Percentiles rank a stretch among this genome's conserved stretches.
These are phyloP conservation scores for Bombylius discolor DNA, from an alignment of 2,888 invertebrate genomes.

Conservation along the genomic window DNA sequence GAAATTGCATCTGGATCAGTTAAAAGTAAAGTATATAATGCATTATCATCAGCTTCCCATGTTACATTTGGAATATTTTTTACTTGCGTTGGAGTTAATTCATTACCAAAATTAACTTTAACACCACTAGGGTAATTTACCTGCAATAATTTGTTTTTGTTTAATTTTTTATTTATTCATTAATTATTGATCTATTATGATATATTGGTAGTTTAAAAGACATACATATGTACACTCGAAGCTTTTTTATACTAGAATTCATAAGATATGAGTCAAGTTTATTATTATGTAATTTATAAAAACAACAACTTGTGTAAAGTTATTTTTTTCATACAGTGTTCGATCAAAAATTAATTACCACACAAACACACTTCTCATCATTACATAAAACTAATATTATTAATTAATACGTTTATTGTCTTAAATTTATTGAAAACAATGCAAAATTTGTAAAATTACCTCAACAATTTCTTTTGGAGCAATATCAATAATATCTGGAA, in stretches of 20 bases:
- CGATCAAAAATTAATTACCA: too few species aligned
- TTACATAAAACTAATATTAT: too few species aligned
- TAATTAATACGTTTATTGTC: too few species aligned
- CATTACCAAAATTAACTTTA: constrained; percentile 46
- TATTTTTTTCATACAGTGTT: too few species aligned
- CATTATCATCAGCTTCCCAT: constrained; percentile 16
- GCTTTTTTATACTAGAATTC: background rate
- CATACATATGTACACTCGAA: background rate
- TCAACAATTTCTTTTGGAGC: constrained; percentile 18
- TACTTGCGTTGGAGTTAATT: constrained; percentile 50
- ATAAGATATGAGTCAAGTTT: too few species aligned
- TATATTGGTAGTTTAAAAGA: background rate
- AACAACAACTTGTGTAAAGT: too few species aligned
- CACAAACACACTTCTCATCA: too few species aligned
- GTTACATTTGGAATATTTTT: constrained; percentile 16
- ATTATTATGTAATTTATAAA: too few species aligned
- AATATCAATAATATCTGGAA: constrained; percentile 13
- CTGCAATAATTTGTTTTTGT: constrained; percentile 11
- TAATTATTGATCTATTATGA: background rate
- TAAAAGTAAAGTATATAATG: constrained; percentile 17
- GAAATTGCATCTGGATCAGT: constrained; percentile 74
- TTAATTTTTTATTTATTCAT: background rate
- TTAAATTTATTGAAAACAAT: too few species aligned
- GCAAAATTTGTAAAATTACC: constrained; percentile 16
- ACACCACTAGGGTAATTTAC: constrained; percentile 25